A percentile compares a stretch with the other conserved stretches of the same genome.
Evolutionary conservation across 2,888 invertebrate genomes (phyloP).

Genomic region (Cataglyphis rosenhaueri): DNA sequence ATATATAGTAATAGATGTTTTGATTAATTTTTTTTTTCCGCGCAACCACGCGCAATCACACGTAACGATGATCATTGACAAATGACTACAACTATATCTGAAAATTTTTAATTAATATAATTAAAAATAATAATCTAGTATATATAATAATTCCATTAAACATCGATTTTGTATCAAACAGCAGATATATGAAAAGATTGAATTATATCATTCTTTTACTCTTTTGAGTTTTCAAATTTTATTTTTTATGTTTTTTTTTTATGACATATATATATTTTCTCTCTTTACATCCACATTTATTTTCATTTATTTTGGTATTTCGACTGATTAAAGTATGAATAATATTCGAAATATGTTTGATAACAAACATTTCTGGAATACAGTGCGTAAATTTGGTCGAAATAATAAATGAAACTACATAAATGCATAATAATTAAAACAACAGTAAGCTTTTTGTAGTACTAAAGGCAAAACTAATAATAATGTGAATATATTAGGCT

Average conservation of each 20-base stretch:
- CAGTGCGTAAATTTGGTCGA: not conserved
- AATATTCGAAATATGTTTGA: not conserved
- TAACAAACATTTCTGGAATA: not conserved
- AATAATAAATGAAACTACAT: conserved; percentile 3
- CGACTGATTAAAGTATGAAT: not conserved
- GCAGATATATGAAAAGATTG: not conserved
- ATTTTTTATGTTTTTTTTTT: not conserved
- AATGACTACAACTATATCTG: not conserved
- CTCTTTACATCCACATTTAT: not conserved
- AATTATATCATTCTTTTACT: not conserved
- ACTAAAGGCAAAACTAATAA: not conserved
- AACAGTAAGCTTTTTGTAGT: not conserved
- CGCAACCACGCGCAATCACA: not conserved
- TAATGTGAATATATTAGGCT: not conserved
- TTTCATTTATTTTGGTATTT: conserved; percentile 3
- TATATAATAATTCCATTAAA: not conserved
- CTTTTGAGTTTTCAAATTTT: not conserved
- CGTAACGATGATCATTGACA: not conserved
- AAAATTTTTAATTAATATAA: not conserved
- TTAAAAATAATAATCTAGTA: too few species aligned
- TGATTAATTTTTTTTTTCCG: not conserved
- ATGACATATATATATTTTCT: not conserved
- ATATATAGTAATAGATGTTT: not conserved
- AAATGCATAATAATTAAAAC: conserved; percentile 8
- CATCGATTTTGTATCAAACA: not conserved